Conservation (phyloP, 2,113 vertebrate genomes). For the Cisticola juncidis region DNA sequence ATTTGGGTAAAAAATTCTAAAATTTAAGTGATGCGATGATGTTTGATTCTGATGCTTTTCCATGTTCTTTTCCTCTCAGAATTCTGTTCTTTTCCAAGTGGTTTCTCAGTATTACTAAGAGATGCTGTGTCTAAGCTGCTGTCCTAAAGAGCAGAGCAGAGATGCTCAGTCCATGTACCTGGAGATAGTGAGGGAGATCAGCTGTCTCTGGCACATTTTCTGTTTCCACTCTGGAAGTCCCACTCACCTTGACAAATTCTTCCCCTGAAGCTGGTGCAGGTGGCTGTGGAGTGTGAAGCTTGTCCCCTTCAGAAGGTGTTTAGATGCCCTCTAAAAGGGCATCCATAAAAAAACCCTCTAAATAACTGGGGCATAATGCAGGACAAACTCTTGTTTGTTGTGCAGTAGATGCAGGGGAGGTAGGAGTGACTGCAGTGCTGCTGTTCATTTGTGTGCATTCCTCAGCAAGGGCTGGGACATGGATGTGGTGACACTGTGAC, state of each 20-base stretch:
- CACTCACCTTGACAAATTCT: background rate
- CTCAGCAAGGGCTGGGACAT: slow-evolving; percentile 6
- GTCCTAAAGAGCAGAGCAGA: background rate
- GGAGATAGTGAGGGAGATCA: background rate
- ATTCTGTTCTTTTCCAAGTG: background rate
- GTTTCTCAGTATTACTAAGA: background rate
- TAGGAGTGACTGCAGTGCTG: background rate
- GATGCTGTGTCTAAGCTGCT: background rate
- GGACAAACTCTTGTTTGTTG: background rate
- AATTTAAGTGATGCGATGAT: background rate
- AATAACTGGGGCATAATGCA: background rate
- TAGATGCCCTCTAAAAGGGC: background rate
- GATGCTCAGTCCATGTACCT: background rate
- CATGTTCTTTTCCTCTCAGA: background rate
- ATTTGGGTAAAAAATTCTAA: background rate
- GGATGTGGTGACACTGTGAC: background rate
- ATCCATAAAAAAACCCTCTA: background rate
- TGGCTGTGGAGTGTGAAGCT: background rate
- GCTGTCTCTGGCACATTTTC: background rate
- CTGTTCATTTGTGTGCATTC: background rate
- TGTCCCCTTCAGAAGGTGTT: background rate
- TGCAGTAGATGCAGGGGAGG: background rate
- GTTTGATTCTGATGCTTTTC: background rate
- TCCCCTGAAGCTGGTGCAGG: background rate
- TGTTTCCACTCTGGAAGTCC: background rate